Evolutionary conservation across 2,888 invertebrate species (phyloP).

Genomic region (Limnephilus lunatus): DNA sequence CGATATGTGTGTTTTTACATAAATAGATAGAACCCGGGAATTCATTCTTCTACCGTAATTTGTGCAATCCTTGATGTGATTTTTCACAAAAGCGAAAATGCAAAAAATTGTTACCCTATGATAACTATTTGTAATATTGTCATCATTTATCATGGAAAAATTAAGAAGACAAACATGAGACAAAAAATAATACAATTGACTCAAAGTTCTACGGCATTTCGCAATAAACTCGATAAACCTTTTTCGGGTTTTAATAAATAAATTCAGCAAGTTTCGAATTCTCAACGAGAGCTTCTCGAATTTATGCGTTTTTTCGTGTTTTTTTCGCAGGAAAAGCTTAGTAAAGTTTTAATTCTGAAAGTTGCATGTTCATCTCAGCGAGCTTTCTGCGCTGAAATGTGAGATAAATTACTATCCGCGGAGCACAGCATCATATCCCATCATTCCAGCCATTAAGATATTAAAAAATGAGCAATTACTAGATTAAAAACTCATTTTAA

Average conservation of each 20-base stretch:
- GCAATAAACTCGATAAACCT: not conserved
- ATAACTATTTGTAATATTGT: too few relatives aligned
- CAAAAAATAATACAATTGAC: not conserved
- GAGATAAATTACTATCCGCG: not conserved
- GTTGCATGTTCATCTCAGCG: not conserved
- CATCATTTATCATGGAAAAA: too few relatives aligned
- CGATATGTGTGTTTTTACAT: too few relatives aligned
- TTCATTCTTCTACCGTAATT: too few relatives aligned
- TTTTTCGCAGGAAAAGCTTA: not conserved
- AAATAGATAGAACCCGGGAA: too few relatives aligned
- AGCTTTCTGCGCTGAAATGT: not conserved
- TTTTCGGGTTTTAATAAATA: not conserved
- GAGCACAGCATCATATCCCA: not conserved
- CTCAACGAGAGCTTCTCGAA: not conserved
- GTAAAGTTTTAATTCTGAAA: not conserved
- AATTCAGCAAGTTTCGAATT: not conserved
- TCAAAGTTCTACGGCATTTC: not conserved
- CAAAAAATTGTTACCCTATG: too few relatives aligned
- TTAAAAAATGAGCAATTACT: not conserved
- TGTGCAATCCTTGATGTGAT: too few relatives aligned
- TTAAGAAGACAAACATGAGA: not conserved
- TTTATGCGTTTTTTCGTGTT: not conserved
- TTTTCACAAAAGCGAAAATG: too few relatives aligned
- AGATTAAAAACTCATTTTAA: not conserved
- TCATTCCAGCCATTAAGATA: not conserved